Evolutionary conservation across 2,113 vertebrate species (phyloP).

Genomic region (Etia nguti): DNA sequence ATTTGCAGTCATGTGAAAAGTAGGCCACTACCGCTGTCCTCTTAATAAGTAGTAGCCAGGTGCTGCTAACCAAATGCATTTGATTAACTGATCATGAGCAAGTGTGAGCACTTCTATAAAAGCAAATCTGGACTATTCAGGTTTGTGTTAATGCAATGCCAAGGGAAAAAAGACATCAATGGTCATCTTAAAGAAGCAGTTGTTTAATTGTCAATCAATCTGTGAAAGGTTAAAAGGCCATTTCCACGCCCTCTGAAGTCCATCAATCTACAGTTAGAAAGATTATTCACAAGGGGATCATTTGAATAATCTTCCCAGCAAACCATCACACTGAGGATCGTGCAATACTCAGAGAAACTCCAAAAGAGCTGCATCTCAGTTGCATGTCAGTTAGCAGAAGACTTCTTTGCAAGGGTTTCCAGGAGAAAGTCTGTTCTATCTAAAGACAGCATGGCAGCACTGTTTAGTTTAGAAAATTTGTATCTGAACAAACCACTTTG

Average conservation of each 20-base stretch:
- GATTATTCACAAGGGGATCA: background rate
- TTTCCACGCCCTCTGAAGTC: background rate
- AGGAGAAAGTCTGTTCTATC: background rate
- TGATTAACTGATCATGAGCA: background rate
- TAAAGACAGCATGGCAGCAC: background rate
- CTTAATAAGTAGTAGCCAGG: background rate
- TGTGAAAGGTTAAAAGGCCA: rapidly evolving
- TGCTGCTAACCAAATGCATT: background rate
- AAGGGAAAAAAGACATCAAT: background rate
- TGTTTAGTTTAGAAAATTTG: background rate
- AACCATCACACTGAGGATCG: background rate
- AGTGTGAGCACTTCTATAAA: background rate
- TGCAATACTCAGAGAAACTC: background rate
- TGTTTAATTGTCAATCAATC: background rate
- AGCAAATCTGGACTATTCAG: background rate
- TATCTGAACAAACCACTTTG: background rate
- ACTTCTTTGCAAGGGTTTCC: background rate
- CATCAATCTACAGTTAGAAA: background rate
- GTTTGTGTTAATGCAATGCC: background rate
- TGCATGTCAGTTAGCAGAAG: background rate
- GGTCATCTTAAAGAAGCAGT: background rate
- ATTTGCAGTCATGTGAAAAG: background rate
- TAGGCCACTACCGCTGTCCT: background rate
- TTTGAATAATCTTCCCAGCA: background rate
- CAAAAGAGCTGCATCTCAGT: background rate